These are phyloP conservation scores for Catocala fraxini DNA, from an alignment of 2,888 invertebrate genomes.

Conservation along the genomic window DNA sequence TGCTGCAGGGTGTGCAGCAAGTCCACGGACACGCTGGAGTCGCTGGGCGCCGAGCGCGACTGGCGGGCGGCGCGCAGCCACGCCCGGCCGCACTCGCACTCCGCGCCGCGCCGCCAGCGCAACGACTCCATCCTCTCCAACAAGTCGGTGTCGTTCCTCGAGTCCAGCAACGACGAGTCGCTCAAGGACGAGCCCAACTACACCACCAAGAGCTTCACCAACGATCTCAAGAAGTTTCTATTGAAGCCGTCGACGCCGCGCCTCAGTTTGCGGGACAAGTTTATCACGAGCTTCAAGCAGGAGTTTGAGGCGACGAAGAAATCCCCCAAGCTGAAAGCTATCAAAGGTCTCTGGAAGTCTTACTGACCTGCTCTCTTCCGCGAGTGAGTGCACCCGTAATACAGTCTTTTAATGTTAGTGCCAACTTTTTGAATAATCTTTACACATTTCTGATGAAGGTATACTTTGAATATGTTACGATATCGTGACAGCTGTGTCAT, in stretches of 20 bases:
- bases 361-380: conserved; percentile 60
- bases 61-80: conserved; percentile 76
- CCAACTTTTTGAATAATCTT: conserved; percentile 33
- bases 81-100: conserved; percentile 64
- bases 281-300: conserved; percentile 82
- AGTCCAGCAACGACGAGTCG: conserved; percentile 78
- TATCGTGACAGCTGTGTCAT: conserved; percentile 5
- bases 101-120: conserved; percentile 63
- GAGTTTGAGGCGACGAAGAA: conserved; percentile 80
- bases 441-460: conserved; percentile 16
- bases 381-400: conserved; percentile 7
- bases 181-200: conserved; percentile 82
- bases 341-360: conserved; percentile 85
- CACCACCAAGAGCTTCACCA: conserved; percentile 84
- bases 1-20: conserved; percentile 77
- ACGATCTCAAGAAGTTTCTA: conserved; percentile 82
- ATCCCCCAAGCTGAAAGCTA: conserved; percentile 82
- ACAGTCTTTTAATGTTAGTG: conserved; percentile 28
- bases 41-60: conserved; percentile 76
- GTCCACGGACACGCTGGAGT: conserved; percentile 78
- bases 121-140: conserved; percentile 82
- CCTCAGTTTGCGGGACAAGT: conserved; percentile 80
- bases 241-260: conserved; percentile 79
- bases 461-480: conserved; percentile 1
- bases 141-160: conserved; percentile 83